Base-by-base conservation (phyloP, 1,140 invertebrate genomes). In the Samia ricini region DNA sequence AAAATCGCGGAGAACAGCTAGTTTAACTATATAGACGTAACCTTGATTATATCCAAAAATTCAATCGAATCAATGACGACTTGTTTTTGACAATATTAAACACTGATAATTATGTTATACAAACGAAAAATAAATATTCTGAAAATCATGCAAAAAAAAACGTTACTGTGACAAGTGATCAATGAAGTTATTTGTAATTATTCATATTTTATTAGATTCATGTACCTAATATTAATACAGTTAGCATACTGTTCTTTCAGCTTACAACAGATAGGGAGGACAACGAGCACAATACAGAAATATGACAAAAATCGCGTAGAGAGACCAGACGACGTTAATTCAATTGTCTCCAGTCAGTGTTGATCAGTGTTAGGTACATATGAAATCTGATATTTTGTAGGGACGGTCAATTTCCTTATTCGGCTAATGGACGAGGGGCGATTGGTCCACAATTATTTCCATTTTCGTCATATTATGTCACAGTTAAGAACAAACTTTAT, bases 381-480 rank as follows among this genome's bases (percentile, higher is more conserved):
- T 78, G 87, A 86, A 85, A 89, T 85, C 75, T 83, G 85, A 88
- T 89, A 89, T 88, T 85, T 85, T 76, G 79, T 68, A 74, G 85
- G 73, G 87, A 81, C 69, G 69, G 74, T 68, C 82, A 89, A 87
- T 87, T 82, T 84, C 79, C 77, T 79, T 76, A 59, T 64, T 61
- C 64, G 61, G 61, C 72, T 88, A 88, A 86, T 85, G 82, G 83
- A 83, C 63, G 71, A 77, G 78, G 79, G 82, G 72, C 62, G 68
- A 42, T 42, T 68, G 51, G 61, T 52, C 6, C 22, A 29, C 63
- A 63, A 69, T 69, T 69, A 69, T 62, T 61, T 54, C 63, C 61
- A 62, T 60, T 66, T 61, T 64, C 60, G 54, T 51, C 67, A 66
- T 36, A 66, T 61, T 42, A 12, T 52, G 20, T 52, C 50, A 21